These are phyloP conservation scores for Poeciliopsis retropinna DNA, from an alignment of 2,113 vertebrate genomes.

Conservation along the genomic window DNA sequence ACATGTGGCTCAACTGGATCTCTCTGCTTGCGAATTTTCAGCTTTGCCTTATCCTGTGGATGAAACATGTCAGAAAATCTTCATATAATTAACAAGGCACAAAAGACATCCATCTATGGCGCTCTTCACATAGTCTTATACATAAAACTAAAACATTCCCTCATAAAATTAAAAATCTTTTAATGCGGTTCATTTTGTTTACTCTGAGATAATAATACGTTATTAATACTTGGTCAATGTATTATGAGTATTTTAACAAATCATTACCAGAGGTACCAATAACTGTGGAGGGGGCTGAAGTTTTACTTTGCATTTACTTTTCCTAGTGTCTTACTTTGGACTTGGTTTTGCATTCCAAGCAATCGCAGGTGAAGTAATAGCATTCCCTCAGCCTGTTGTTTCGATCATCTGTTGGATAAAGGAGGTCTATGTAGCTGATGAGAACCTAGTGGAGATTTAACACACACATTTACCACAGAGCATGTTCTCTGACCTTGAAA, in stretches of 20 bases:
- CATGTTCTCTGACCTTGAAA: background rate
- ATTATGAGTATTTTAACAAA: background rate
- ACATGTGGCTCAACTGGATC: constrained; percentile 81
- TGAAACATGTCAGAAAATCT: background rate
- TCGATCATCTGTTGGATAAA: constrained; percentile 94
- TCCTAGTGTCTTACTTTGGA: constrained; percentile 80
- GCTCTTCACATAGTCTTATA: background rate
- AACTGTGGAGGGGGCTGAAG: background rate
- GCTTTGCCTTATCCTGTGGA: constrained; percentile 87
- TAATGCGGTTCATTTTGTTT: no score
- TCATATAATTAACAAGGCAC: background rate
- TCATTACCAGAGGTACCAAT: background rate
- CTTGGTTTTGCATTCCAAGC: constrained; percentile 86
- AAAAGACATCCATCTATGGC: background rate
- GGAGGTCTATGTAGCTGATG: constrained; percentile 95
- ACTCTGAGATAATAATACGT: no score
- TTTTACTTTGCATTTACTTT: background rate
- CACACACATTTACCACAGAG: constrained; percentile 14
- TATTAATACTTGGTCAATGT: background rate
- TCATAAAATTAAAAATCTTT: background rate
- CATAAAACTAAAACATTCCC: background rate
- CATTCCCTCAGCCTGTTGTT: constrained; percentile 87
- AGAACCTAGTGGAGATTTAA: constrained; percentile 78
- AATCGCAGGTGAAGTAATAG: constrained; percentile 93
- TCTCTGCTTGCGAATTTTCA: constrained; percentile 84